A percentile compares a stretch with the other conserved stretches of the same genome.
Conservation (phyloP, 2,888 invertebrate species). For the Epinotia demarniana region DNA sequence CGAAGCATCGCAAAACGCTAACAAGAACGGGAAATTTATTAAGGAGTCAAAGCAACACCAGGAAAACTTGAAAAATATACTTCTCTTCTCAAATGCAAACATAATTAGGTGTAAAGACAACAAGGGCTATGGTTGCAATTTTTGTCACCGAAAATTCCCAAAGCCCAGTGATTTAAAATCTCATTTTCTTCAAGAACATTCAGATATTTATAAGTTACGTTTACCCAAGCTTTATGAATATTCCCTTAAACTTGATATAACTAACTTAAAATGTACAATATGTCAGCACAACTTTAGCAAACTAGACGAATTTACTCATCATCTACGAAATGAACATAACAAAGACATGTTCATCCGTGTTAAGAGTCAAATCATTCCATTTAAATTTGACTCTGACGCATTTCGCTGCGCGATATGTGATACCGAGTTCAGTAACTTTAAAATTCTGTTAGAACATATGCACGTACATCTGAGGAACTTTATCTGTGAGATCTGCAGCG, state of each 20-base stretch:
- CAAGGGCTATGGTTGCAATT: constrained; percentile 54
- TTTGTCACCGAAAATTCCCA: constrained; percentile 54
- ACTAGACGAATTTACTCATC: constrained; percentile 47
- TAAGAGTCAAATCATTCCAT: constrained; percentile 54
- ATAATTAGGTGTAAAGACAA: constrained; percentile 52
- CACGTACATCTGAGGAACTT: constrained; percentile 57
- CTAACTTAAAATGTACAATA: constrained; percentile 55
- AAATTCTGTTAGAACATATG: constrained; percentile 58
- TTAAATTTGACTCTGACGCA: constrained; percentile 53
- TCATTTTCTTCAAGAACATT: constrained; percentile 55
- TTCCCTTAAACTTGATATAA: constrained; percentile 59
- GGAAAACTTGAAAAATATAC: constrained; percentile 49
- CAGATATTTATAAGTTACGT: constrained; percentile 46
- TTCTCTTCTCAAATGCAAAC: constrained; percentile 55
- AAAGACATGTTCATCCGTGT: constrained; percentile 45
- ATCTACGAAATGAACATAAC: constrained; percentile 49
- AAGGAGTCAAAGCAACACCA: constrained; percentile 48
- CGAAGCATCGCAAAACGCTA: constrained; percentile 45
- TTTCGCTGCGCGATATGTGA: constrained; percentile 50
- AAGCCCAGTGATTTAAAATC: constrained; percentile 54
- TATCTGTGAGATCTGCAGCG: constrained; percentile 55
- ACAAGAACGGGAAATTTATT: constrained; percentile 41
- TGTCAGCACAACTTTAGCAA: constrained; percentile 47
- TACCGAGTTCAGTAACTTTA: constrained; percentile 52
- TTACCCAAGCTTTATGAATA: constrained; percentile 48